Conservation (phyloP, 2,113 vertebrate species). For the Lathamus discolor region DNA sequence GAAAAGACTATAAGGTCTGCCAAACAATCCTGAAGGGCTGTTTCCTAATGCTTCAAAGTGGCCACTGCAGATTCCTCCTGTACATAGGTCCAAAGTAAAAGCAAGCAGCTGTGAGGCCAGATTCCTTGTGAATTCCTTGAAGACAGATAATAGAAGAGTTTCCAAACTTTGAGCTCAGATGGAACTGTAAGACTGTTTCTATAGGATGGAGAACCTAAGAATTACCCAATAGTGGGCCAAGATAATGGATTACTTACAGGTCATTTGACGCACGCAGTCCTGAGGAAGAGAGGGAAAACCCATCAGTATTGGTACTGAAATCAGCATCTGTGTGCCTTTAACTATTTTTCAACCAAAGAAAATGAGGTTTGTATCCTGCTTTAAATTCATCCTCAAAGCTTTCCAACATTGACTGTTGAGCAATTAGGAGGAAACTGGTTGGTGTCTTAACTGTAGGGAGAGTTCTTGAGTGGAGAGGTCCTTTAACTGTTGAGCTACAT, state of each 20-base stretch:
- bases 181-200: neutral
- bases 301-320: neutral
- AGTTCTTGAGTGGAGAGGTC: neutral
- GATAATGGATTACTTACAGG: neutral
- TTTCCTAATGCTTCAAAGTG: neutral
- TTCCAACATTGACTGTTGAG: neutral
- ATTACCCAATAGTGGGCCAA: neutral
- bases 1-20: neutral
- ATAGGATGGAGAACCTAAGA: neutral
- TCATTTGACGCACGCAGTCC: fast-evolving
- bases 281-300: neutral
- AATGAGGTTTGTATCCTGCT: neutral
- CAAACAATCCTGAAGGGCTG: neutral
- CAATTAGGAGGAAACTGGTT: neutral
- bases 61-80: neutral
- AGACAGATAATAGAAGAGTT: neutral
- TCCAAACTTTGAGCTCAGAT: neutral
- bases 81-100: neutral
- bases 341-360: neutral
- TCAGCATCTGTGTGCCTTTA: neutral
- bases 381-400: neutral
- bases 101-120: neutral
- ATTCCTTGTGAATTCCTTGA: neutral
- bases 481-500: neutral
- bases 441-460: neutral